Percentiles rank a stretch among this genome's conserved stretches.
phyloP scores from a whole-genome alignment of 2,113 vertebrate genomes.

The Melanerpes formicivorus region DNA sequence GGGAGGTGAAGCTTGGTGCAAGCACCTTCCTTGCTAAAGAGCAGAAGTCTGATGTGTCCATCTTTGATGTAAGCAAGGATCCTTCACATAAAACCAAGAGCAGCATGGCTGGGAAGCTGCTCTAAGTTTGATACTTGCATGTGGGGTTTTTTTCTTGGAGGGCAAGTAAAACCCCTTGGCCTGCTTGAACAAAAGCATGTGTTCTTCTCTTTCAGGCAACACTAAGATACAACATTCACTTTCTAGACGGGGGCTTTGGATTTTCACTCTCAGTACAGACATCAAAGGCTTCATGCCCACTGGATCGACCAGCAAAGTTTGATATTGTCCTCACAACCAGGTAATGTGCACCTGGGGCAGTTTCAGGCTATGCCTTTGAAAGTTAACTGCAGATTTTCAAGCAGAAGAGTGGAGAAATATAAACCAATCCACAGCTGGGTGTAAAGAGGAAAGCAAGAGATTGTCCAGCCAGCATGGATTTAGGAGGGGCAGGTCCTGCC shows the following conservation, averaged over 20 bases:
- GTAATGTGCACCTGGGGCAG: background rate
- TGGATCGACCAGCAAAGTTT: slow-evolving; percentile 27
- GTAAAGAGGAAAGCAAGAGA: no score
- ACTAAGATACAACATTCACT: slow-evolving; percentile 66
- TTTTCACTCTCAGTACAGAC: slow-evolving; percentile 51
- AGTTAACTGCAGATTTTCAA: no score
- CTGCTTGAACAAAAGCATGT: background rate
- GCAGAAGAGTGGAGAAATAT: no score
- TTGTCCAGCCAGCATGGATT: no score
- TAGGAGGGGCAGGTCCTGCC: no score
- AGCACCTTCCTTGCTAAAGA: background rate
- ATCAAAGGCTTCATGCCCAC: slow-evolving; percentile 45
- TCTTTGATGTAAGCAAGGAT: background rate
- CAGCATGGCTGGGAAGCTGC: background rate
- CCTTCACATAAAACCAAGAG: background rate
- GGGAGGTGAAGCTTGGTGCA: background rate
- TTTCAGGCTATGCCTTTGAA: no score
- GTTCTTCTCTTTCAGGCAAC: slow-evolving; percentile 49
- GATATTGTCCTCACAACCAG: slow-evolving; percentile 54
- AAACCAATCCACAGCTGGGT: no score
- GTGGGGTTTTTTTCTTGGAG: background rate
- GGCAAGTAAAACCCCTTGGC: background rate
- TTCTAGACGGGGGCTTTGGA: slow-evolving; percentile 53
- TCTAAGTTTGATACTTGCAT: background rate
- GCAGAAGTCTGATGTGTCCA: background rate